A percentile compares a stretch with the other conserved stretches of the same genome.
Conservation (phyloP, 2,888 invertebrate genomes). For the Pterostichus madidus region DNA sequence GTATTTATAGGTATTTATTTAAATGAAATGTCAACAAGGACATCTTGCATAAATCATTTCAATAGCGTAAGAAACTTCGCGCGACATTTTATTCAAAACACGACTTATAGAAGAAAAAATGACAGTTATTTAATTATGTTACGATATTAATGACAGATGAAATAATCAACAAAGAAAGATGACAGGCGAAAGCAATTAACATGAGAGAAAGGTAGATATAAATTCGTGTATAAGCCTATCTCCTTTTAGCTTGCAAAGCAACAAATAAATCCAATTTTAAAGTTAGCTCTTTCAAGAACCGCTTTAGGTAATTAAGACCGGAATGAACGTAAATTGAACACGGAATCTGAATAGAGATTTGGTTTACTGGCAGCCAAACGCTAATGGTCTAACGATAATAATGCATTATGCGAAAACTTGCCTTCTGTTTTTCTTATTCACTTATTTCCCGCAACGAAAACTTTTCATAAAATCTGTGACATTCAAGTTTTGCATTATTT, state of each 20-base stretch:
- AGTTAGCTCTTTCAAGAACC: slow-evolving; percentile 20
- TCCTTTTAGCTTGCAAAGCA: slow-evolving; percentile 1
- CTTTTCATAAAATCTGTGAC: slow-evolving; percentile 8
- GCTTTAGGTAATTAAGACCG: slow-evolving; percentile 32
- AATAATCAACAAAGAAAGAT: neutral
- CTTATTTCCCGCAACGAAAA: slow-evolving; percentile 9
- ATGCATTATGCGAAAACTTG: slow-evolving; percentile 30
- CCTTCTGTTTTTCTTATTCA: slow-evolving; percentile 27
- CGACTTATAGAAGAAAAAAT: no score
- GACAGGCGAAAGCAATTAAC: neutral
- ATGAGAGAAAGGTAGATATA: neutral
- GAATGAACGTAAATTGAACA: slow-evolving; percentile 30
- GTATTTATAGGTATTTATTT: neutral
- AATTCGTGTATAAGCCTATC: neutral
- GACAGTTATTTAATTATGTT: neutral
- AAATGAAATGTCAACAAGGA: neutral
- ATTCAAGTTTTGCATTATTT: slow-evolving; percentile 25
- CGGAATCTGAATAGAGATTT: slow-evolving; percentile 39
- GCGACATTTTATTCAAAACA: no score
- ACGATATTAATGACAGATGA: slow-evolving; percentile 5
- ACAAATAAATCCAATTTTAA: slow-evolving; percentile 23
- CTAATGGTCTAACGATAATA: slow-evolving; percentile 40
- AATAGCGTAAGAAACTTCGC: neutral
- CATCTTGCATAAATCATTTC: slow-evolving; percentile 20
- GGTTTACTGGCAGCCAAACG: slow-evolving; percentile 24